Conservation (phyloP, 2,797 vertebrate genomes). For the Steatocranus sp. region DNA sequence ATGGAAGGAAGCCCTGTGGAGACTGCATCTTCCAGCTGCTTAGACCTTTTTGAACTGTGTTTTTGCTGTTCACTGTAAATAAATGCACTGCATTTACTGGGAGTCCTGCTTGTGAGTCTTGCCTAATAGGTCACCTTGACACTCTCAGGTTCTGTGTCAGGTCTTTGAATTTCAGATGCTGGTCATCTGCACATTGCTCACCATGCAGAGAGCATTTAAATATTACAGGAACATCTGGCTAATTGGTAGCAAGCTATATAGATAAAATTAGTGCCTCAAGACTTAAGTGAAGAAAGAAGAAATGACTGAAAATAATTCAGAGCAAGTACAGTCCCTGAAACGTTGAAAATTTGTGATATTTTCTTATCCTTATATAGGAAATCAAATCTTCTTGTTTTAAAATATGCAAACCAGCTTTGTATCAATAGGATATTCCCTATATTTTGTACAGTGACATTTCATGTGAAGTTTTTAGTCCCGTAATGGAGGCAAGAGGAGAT, state of each 20-base stretch:
- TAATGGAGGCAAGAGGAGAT: background rate
- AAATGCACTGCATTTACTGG: background rate
- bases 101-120: background rate
- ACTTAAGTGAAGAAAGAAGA: background rate
- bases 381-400: background rate
- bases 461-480: background rate
- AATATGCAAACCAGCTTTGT: background rate
- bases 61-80: background rate
- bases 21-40: background rate
- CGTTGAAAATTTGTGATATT: rapidly evolving
- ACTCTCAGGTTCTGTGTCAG: background rate
- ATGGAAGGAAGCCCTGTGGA: background rate
- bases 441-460: background rate
- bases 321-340: background rate
- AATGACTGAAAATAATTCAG: background rate
- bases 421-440: background rate
- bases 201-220: rapidly evolving
- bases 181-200: background rate
- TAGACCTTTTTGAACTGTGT: background rate
- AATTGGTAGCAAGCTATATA: background rate
- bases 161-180: background rate
- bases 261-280: background rate
- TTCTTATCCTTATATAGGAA: background rate
- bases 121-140: rapidly evolving
- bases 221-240: background rate